Conservation (phyloP, 2,888 invertebrate species). For the Chouioia cunea region DNA sequence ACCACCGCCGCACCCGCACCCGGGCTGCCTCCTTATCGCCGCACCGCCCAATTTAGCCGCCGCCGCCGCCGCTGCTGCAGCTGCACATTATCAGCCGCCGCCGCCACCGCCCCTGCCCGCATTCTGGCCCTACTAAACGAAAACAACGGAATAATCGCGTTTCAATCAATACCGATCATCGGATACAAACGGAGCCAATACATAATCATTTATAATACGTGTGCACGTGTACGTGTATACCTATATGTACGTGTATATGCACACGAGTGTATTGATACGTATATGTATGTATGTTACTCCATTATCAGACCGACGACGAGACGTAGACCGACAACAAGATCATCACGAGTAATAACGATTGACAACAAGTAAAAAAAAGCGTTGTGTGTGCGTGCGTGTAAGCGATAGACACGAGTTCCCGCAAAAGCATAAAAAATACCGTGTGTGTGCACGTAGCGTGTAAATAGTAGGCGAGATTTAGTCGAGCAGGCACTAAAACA, state of each 20-base stretch:
- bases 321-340: no score
- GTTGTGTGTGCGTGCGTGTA: no score
- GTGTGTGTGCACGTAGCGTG: constrained; percentile 7
- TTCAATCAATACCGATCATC: no score
- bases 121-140: constrained; percentile 65
- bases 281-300: no score
- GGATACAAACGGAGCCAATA: no score
- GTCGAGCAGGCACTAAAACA: constrained; percentile 42
- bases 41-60: constrained; percentile 55
- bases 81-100: constrained; percentile 55
- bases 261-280: no score
- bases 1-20: constrained; percentile 62
- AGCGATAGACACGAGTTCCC: no score
- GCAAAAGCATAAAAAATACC: no score
- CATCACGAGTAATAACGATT: constrained; percentile 6
- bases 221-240: no score
- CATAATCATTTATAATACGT: no score
- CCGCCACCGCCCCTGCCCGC: constrained; percentile 65
- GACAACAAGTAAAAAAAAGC: constrained; percentile 20
- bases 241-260: no score
- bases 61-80: constrained; percentile 5
- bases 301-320: no score
- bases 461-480: constrained; percentile 22
- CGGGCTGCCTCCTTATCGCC: constrained; percentile 65
- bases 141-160: background rate